Evolutionary conservation across 2,888 invertebrate genomes (phyloP), one percentile per base, ranked within the genome.

Genomic region (Drosophila parthenogenetica): DNA sequence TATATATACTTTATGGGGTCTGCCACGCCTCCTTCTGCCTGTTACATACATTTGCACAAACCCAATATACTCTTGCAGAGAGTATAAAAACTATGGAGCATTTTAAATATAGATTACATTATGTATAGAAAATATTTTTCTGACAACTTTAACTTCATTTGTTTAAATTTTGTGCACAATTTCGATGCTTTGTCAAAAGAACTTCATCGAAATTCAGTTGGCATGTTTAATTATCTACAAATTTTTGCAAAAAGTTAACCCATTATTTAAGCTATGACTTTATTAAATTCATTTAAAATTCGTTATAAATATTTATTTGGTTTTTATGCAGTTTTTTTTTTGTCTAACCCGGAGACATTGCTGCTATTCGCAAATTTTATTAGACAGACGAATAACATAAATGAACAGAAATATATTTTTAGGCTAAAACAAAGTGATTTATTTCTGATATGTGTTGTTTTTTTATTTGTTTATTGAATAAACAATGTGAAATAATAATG

Each of bases 391-490:
- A 17, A 8, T 32, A 54, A 54, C 42, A 32, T 32, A 54, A 54
- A 32, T 42, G 5, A 54, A 54, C 8, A 32, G n/a, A 42, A 54
- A 54, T 42, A 54, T 10, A 10, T 29, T 54, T 32, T 54, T 10
- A 17, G 53, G 16, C 16, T n/a, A 29, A 29, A 42, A 4, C 54
- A 32, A 54, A 32, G 42, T 42, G 42, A 42, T 54, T 54, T 54
- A 54, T 54, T 29, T 54, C n/a, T 32, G 53, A 42, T 16, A 29
- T 40, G 29, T 54, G 42, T 10, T 49, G 13, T 50, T 19, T 29
- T 54, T 35, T 11, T 13, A 11, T 54, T 13, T 29, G 42, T 42
- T 54, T 54, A 19, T 42, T 42, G 10, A 54, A 54, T 42, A 54
- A 54, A 54, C 42, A 42, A 11, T 29, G 29, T 32, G 42, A 17